Evolutionary conservation across 1,140 invertebrate genomes (phyloP).

Genomic region (Anastatus disparis): DNA sequence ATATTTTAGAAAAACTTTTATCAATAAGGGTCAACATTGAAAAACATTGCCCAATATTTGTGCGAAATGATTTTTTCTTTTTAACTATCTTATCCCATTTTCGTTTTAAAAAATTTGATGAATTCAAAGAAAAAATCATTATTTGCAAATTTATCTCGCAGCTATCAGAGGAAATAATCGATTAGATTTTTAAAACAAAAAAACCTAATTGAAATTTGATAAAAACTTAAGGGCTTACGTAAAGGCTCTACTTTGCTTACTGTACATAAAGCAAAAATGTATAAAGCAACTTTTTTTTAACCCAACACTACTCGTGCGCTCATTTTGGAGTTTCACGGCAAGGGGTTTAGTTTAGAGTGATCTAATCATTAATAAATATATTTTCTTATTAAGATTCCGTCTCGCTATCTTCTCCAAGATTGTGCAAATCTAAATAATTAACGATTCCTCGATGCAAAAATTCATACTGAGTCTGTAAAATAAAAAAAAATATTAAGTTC

Average conservation of each 20-base stretch:
- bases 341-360: slow-evolving; percentile 9
- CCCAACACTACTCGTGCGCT: slow-evolving; percentile 28
- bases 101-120: neutral
- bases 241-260: slow-evolving; percentile 10
- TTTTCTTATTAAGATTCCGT: slow-evolving; percentile 57
- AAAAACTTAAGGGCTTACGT: too few species aligned
- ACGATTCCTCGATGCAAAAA: slow-evolving; percentile 90
- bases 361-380: slow-evolving; percentile 10
- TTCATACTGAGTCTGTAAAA: slow-evolving; percentile 87
- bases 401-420: slow-evolving; percentile 69
- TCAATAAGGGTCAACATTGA: neutral
- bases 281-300: slow-evolving; percentile 21
- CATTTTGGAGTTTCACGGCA: slow-evolving; percentile 42
- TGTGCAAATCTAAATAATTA: slow-evolving; percentile 89
- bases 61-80: neutral
- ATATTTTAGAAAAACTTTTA: slow-evolving; percentile 34
- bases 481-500: too few species aligned
- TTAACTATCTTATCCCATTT: too few species aligned
- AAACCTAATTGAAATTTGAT: too few species aligned
- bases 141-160: neutral
- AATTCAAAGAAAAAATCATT: neutral
- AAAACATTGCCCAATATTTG: neutral
- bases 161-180: too few species aligned
- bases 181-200: too few species aligned
- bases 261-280: slow-evolving; percentile 25